phyloP scores from a whole-genome alignment of 2,113 vertebrate genomes.

The Myocastor coypus region DNA sequence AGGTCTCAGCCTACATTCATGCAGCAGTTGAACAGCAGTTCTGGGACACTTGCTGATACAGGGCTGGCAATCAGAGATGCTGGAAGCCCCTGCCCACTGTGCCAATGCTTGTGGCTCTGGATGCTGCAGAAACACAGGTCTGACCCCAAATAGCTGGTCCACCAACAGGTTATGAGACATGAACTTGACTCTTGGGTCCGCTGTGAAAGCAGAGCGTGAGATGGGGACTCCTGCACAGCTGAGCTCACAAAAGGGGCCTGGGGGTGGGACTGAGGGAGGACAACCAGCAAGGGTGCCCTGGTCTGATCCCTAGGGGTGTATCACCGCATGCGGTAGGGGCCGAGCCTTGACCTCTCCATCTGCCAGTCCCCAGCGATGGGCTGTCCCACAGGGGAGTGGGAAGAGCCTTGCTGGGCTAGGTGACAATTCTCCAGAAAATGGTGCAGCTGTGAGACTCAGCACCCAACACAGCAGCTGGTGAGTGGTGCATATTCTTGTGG shows the following conservation, averaged over 20 bases:
- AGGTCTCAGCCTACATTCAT: neutral
- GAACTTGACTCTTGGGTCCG: neutral
- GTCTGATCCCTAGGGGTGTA: neutral
- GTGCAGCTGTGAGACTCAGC: neutral
- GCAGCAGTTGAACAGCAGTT: neutral
- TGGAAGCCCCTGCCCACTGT: neutral
- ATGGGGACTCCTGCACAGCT: neutral
- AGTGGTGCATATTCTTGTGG: fast-evolving
- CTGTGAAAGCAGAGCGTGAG: neutral
- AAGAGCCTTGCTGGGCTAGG: neutral
- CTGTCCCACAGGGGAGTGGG: neutral
- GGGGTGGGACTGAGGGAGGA: fast-evolving
- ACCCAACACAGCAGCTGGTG: neutral
- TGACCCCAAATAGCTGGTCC: neutral
- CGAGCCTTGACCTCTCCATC: neutral
- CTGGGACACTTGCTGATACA: fast-evolving
- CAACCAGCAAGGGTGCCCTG: too few relatives aligned
- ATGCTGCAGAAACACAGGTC: neutral
- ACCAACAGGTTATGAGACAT: neutral
- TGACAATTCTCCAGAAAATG: neutral
- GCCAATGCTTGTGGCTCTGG: neutral
- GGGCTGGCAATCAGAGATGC: neutral
- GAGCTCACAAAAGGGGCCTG: neutral
- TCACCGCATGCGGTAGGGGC: neutral
- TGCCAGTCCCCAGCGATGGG: neutral